Percentiles rank a stretch among this genome's conserved stretches.
Evolutionary conservation across 2,113 vertebrate species (phyloP).

Genomic region (Alligator sinensis): DNA sequence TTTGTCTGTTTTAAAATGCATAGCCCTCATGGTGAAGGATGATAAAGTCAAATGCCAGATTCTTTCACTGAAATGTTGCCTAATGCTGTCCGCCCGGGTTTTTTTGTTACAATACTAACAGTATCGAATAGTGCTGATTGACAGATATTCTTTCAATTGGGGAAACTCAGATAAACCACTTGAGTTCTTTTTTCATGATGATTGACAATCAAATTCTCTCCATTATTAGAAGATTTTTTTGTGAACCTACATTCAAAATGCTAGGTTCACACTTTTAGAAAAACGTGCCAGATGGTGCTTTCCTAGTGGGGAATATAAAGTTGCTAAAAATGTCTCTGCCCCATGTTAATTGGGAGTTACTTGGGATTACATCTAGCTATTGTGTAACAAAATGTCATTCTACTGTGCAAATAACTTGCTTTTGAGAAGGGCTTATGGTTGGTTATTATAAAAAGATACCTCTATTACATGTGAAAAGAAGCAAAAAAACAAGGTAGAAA

Average conservation of each 20-base stretch:
- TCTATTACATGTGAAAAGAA: neutral
- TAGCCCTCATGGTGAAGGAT: neutral
- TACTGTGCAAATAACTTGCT: neutral
- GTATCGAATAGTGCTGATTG: neutral
- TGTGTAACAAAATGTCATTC: neutral
- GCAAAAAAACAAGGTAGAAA: neutral
- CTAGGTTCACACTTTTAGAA: constrained; percentile 26
- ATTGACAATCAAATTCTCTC: constrained; percentile 35
- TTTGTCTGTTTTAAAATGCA: neutral
- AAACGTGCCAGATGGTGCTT: constrained; percentile 40
- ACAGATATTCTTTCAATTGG: neutral
- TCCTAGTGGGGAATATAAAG: neutral
- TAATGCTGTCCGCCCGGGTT: neutral
- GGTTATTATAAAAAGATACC: neutral
- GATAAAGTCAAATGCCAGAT: neutral
- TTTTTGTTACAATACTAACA: neutral
- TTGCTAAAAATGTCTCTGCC: neutral
- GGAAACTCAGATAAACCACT: constrained; percentile 28
- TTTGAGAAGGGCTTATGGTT: neutral
- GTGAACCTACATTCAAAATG: constrained; percentile 46
- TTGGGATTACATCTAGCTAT: neutral
- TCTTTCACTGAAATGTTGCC: neutral
- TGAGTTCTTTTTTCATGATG: constrained; percentile 29
- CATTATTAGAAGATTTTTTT: constrained; percentile 22
- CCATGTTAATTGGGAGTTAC: constrained; percentile 4